A percentile compares a stretch with the other conserved stretches of the same genome.
Conservation (phyloP, 2,888 invertebrate genomes). For the Ctena decussata region DNA sequence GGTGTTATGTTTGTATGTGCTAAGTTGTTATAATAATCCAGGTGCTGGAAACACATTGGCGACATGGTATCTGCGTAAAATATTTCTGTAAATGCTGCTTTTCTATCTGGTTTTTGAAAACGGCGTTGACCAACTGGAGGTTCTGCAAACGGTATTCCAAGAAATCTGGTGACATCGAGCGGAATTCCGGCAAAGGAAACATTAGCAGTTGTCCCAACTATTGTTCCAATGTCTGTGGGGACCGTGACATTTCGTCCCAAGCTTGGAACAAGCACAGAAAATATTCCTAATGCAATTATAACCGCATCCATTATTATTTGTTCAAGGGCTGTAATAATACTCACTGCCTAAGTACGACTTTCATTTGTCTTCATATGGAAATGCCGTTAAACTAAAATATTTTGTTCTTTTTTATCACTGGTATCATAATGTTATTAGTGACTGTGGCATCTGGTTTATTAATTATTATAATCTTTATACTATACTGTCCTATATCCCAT, state of each 20-base stretch:
- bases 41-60: not conserved
- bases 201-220: not conserved
- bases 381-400: too few relatives aligned
- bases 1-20: not conserved
- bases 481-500: too few relatives aligned
- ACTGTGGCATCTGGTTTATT: too few relatives aligned
- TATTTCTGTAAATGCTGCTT: not conserved
- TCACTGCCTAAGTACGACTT: too few relatives aligned
- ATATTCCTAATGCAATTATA: not conserved
- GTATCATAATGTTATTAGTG: too few relatives aligned
- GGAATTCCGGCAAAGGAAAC: not conserved
- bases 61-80: not conserved
- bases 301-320: not conserved
- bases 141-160: not conserved
- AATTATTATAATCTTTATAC: too few relatives aligned
- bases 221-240: not conserved
- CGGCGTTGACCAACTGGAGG: not conserved
- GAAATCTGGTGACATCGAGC: not conserved
- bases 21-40: not conserved
- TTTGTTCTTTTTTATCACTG: too few relatives aligned
- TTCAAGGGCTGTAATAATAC: too few relatives aligned
- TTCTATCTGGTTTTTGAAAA: not conserved
- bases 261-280: not conserved
- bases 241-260: not conserved
- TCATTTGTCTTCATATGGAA: too few relatives aligned